Evolutionary conservation across 2,113 vertebrate species (phyloP), one percentile per base, ranked within the genome.

Genomic region (Mormyrus lacerda): DNA sequence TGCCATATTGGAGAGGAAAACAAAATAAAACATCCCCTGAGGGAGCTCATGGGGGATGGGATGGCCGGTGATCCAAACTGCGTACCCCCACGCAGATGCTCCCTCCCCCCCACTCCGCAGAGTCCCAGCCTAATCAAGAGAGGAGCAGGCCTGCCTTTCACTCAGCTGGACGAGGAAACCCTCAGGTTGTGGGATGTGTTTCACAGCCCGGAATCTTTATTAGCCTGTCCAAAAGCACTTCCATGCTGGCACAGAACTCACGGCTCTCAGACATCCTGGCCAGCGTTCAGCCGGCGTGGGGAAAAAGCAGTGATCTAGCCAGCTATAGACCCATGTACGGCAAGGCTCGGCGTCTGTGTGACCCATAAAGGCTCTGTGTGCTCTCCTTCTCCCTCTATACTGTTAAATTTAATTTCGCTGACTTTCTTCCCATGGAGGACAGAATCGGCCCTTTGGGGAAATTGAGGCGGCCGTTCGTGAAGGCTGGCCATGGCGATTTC

Each of bases 151-250:
- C n/a, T 27, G 61, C 61, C 61, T 69, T 69, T 69, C 61, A 27
- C 61, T 69, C 27, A 31, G n/a, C 61, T 69, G 61, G 61, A 83
- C 21, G 5, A 45, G 87, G 55, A 69, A n/a, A 88, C 31, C 61
- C 39, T 53, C 27, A 65, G 55, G 35, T 42, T 45, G 5, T 24
- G 55, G 42, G n/a, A 79, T 27, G 42, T 45, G 42, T 69, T 73
- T 76, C 35, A 76, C 44, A 48, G 21, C 39, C 44, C 44, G 45
- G 24, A 24, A 44, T 76, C 44, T 88, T 48, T 88, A 73, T 73
- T 69, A 88, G 42, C 24, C 17, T 5, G 53, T 87, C 51, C 55
- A 87, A 87, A 58, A 55, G 17, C 51, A 61, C 87, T 87, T 87
- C 87, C 87, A 87, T 65, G 19, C 21, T 87, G 87, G 51, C 53